phyloP scores from a whole-genome alignment of 1,140 invertebrate species.

The Archegozetes longisetosus region DNA sequence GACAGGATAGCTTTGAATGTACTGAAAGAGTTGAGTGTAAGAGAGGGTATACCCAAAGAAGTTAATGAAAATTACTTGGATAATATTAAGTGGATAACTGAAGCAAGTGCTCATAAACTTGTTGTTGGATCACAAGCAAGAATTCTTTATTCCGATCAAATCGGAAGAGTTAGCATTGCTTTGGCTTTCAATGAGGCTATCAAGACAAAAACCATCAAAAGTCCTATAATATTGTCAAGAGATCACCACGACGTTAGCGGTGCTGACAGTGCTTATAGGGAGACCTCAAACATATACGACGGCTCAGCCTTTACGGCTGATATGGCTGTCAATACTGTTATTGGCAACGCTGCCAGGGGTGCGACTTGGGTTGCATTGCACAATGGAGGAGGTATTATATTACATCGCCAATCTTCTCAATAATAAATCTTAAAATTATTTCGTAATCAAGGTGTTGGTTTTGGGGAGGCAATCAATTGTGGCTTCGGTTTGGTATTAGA shows the following conservation, averaged over 20 bases:
- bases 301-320: conserved; percentile 49
- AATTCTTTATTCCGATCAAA: conserved; percentile 46
- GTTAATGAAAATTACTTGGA: conserved; percentile 41
- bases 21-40: conserved; percentile 33
- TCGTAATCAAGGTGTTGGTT: conserved; percentile 15
- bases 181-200: conserved; percentile 45
- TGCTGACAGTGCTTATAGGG: conserved; percentile 47
- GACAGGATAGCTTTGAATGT: conserved; percentile 40
- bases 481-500: conserved; percentile 50
- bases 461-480: conserved; percentile 49
- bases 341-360: conserved; percentile 46
- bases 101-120: conserved; percentile 41
- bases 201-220: conserved; percentile 32
- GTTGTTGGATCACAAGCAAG: conserved; percentile 45
- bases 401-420: not conserved
- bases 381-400: conserved; percentile 42
- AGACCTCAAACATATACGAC: conserved; percentile 49
- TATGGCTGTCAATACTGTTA: conserved; percentile 50
- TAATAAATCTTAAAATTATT: conserved; percentile 5
- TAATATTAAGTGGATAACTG: conserved; percentile 45
- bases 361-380: conserved; percentile 53
- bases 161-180: conserved; percentile 37
- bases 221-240: conserved; percentile 42
- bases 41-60: conserved; percentile 15
- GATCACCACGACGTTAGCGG: conserved; percentile 56